Evolutionary conservation across 1,140 invertebrate genomes (phyloP), one percentile per base, ranked within the genome.

Genomic region (Drosophila kepulauana): DNA sequence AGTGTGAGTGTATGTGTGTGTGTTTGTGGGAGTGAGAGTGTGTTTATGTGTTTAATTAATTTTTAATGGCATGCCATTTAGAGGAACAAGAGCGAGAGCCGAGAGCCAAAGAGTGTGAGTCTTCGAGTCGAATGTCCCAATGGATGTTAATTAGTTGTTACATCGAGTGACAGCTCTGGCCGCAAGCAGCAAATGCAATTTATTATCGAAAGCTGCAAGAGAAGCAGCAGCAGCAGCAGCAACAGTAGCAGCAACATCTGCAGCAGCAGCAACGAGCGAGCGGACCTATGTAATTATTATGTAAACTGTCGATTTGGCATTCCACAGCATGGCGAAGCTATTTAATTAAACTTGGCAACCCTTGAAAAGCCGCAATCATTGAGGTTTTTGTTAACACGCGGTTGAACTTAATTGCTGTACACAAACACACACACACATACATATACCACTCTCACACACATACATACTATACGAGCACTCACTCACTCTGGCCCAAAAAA

Each of bases 291-390:
- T 72, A 72, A 82, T 80, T 75, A 63, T 80, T 72, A 65, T 82
- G 81, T 51, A 54, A 56, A 54, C 65, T 64, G 30, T 57, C 68
- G 68, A 66, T 75, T 74, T 38, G 64, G n/a, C 58, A 16, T 8
- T 59, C 11, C 33, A 51, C 38, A 41, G 49, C n/a, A 8, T 25
- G 28, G 35, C 56, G 16, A 52, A 49, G 43, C 49, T 72, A 64
- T 80, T 82, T 82, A 82, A 82, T 82, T 82, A 82, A 82, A 87
- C 46, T 86, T 73, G 75, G 25, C 46, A 84, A 66, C 77, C 75
- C 68, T 65, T 43, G 73, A 30, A 61, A 67, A 62, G 41, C 48
- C 49, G 16, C 59, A 49, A 52, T 11, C 57, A 54, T 67, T 69
- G 81, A 75, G 68, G 78, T 70, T 75, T 70, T 49, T 63, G 72